phyloP scores from a whole-genome alignment of 2,888 invertebrate genomes.

The Eupeodes latifasciatus region DNA sequence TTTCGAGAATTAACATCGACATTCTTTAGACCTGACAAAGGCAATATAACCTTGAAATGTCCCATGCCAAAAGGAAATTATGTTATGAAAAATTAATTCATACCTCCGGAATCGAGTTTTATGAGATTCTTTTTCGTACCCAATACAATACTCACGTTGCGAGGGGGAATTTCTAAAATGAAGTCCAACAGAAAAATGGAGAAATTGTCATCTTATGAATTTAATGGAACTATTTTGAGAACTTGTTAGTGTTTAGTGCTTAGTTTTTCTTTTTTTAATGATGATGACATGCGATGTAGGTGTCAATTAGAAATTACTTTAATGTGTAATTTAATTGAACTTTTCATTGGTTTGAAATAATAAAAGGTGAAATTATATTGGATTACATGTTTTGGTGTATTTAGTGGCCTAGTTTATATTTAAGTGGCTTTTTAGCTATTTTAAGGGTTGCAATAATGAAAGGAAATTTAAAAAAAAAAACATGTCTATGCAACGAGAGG shows the following conservation, averaged over 20 bases:
- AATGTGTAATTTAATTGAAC: too few species aligned
- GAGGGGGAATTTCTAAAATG: conserved; percentile 77
- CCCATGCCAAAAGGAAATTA: conserved; percentile 79
- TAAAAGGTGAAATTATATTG: too few species aligned
- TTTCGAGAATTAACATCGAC: conserved; percentile 78
- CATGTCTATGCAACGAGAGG: too few species aligned
- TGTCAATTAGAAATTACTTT: too few species aligned
- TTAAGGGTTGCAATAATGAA: too few species aligned
- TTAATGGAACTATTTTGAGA: conserved; percentile 80
- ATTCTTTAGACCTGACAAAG: conserved; percentile 76
- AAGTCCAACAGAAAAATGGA: conserved; percentile 75
- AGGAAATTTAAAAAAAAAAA: too few species aligned
- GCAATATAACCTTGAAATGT: conserved; percentile 80
- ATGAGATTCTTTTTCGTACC: conserved; percentile 80
- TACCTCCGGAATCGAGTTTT: conserved; percentile 79
- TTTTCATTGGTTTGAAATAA: too few species aligned
- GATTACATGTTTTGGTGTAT: too few species aligned
- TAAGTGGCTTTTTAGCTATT: too few species aligned
- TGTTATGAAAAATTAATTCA: conserved; percentile 78
- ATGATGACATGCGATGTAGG: too few species aligned
- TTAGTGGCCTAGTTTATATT: too few species aligned
- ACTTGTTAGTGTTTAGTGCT: conserved; percentile 76
- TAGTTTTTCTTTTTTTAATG: not conserved
- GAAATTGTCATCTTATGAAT: conserved; percentile 78
- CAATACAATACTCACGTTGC: conserved; percentile 78